Conservation (phyloP, 2,797 vertebrate species). For the Falco cherrug region DNA sequence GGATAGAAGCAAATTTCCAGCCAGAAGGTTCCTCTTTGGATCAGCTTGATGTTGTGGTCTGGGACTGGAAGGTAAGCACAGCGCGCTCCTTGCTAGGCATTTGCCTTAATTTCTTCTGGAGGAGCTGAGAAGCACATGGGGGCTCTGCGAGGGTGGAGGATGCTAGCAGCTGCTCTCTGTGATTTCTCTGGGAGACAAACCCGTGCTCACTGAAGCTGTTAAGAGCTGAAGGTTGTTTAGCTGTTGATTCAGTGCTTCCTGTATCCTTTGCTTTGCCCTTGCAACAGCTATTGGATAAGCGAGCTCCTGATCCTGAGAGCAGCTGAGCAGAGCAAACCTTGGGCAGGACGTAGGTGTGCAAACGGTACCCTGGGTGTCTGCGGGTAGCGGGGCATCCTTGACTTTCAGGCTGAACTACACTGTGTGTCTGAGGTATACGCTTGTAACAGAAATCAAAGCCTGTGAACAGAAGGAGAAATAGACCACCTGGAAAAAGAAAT, state of each 20-base stretch:
- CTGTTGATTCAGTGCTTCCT: background rate
- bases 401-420: background rate
- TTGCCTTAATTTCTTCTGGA: background rate
- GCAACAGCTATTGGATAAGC: background rate
- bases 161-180: background rate
- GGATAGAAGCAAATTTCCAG: background rate
- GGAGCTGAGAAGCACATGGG: background rate
- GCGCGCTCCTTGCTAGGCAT: rapidly evolving
- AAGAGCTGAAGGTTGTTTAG: background rate
- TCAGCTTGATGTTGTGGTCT: background rate
- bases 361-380: background rate
- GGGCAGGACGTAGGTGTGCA: background rate
- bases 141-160: background rate
- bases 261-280: background rate
- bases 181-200: background rate
- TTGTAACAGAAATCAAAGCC: background rate
- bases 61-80: background rate
- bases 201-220: background rate
- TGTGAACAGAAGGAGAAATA: background rate
- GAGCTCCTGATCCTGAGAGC: background rate
- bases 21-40: background rate
- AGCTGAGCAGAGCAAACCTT: background rate
- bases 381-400: background rate
- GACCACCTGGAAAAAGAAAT: background rate
- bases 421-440: no score